These are phyloP conservation scores for Meloidogyne chitwoodi DNA, from an alignment of 1,140 invertebrate genomes.

Conservation along the genomic window DNA sequence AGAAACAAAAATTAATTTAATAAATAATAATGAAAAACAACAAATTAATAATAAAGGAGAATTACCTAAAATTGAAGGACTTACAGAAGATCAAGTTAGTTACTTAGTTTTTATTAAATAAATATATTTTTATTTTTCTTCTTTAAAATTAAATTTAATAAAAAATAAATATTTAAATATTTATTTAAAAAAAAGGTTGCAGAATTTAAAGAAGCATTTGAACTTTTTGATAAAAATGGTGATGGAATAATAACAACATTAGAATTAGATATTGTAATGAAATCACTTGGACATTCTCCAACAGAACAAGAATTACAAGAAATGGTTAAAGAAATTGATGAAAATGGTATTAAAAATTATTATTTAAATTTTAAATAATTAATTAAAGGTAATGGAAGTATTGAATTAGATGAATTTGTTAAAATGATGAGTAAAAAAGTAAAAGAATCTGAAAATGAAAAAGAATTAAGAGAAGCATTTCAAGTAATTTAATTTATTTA, in stretches of 20 bases:
- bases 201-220: slow-evolving; percentile 98
- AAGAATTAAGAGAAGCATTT: slow-evolving; percentile 63
- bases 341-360: slow-evolving; percentile 68
- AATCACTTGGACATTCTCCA: slow-evolving; percentile 94
- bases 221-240: slow-evolving; percentile 95
- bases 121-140: not conserved
- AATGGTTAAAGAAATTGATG: slow-evolving; percentile 99
- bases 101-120: not conserved
- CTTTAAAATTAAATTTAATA: not conserved
- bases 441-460: slow-evolving; percentile 94
- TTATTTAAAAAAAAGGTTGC: slow-evolving; percentile 21
- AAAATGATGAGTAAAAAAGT: slow-evolving; percentile 98
- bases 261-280: slow-evolving; percentile 97
- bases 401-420: slow-evolving; percentile 89
- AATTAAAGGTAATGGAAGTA: slow-evolving; percentile 70
- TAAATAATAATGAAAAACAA: not conserved
- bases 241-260: slow-evolving; percentile 97
- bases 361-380: not conserved
- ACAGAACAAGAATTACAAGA: slow-evolving; percentile 97
- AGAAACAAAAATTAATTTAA: not conserved
- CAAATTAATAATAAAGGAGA: slow-evolving; percentile 3
- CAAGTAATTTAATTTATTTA: slow-evolving; percentile 20
- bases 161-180: not conserved
- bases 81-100: slow-evolving; percentile 36
- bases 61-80: slow-evolving; percentile 38